Base-by-base conservation (phyloP, 2,888 invertebrate species). In the Drosophila helvetica region DNA sequence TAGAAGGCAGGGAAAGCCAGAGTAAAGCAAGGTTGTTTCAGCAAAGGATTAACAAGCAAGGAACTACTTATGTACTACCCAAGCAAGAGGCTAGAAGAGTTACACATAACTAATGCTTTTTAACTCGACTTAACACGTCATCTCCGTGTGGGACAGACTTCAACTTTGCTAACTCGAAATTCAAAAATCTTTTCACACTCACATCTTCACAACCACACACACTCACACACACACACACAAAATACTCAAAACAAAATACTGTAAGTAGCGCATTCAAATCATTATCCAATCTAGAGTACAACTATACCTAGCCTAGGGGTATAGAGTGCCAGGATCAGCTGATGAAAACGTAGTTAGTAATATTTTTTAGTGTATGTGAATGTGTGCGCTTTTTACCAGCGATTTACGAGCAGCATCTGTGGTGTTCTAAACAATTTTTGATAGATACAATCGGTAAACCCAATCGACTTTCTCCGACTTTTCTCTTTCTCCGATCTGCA, bases 401-500 rank as follows among this genome's bases (percentile, higher is more conserved):
- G 78, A 83, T 80, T 76, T 83, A 83, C 75, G 81, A 82, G 87
- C 85, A 74, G 73, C 74, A 85, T 79, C 82, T 85, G 82, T 79
- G 87, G 88, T 87, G 79, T 79, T 79, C 86, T 77, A 79, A 81
- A 77, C 77, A 77, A 57, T 54, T 80, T 80, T 83, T 86, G 79
- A 74, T 67, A 86, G 71, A 80, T 81, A 74, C 66, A 67, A 66
- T 66, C 65, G 65, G 65, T 73, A 73, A 59, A 43, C 9, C n/a
- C 22, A 60, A 60, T 58, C 46, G 59, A 73, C 38, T 64, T 48
- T 25, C 10, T 19, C 19, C 10, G 18, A 22, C 56, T 42, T 27
- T 51, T 25, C 25, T 15, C 62, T 50, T 38, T 62, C 38, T 46
- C 50, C 50, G 38, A 15, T 43, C 38, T 27, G 10, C 25, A 7